Conservation (phyloP, 2,113 vertebrate genomes). For the Epinephelus moara region DNA sequence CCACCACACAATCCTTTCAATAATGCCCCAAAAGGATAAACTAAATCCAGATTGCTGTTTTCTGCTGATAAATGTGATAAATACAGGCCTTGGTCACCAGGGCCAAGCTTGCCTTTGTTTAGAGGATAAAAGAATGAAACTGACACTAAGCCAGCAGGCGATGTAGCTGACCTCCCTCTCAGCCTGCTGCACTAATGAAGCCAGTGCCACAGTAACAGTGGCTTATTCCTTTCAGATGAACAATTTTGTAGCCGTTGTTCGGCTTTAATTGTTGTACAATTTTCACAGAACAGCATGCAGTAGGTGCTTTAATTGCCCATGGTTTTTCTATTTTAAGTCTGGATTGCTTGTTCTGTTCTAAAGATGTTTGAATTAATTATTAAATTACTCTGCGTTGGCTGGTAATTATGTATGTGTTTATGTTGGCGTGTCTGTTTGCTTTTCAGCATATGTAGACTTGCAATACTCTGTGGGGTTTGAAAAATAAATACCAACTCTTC, state of each 20-base stretch:
- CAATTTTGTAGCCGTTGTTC: slow-evolving; percentile 28
- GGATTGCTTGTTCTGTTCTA: slow-evolving; percentile 16
- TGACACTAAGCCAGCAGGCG: slow-evolving; percentile 64
- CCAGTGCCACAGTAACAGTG: slow-evolving; percentile 27
- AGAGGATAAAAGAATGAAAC: slow-evolving; percentile 59
- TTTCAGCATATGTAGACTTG: slow-evolving; percentile 6
- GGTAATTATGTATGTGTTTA: slow-evolving; percentile 28
- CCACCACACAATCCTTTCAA: slow-evolving; percentile 17
- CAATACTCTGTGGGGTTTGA: slow-evolving; percentile 10
- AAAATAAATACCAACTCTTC: background rate
- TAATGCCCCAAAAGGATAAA: slow-evolving; percentile 26
- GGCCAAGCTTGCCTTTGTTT: slow-evolving; percentile 54
- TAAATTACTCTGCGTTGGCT: slow-evolving; percentile 10
- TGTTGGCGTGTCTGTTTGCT: slow-evolving; percentile 16
- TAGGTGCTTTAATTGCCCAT: slow-evolving; percentile 39
- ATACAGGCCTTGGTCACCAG: slow-evolving; percentile 27
- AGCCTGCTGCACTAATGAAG: slow-evolving; percentile 59
- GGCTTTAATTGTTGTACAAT: slow-evolving; percentile 32
- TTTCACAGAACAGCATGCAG: slow-evolving; percentile 5
- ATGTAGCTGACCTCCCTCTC: slow-evolving; percentile 52
- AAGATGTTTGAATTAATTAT: slow-evolving; percentile 19
- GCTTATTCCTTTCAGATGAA: slow-evolving; percentile 39
- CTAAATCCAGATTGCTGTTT: slow-evolving; percentile 52
- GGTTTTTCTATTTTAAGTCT: slow-evolving; percentile 37
- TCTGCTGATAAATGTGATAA: slow-evolving; percentile 60